phyloP scores from a whole-genome alignment of 2,113 vertebrate genomes.

The Cololabis saira region DNA sequence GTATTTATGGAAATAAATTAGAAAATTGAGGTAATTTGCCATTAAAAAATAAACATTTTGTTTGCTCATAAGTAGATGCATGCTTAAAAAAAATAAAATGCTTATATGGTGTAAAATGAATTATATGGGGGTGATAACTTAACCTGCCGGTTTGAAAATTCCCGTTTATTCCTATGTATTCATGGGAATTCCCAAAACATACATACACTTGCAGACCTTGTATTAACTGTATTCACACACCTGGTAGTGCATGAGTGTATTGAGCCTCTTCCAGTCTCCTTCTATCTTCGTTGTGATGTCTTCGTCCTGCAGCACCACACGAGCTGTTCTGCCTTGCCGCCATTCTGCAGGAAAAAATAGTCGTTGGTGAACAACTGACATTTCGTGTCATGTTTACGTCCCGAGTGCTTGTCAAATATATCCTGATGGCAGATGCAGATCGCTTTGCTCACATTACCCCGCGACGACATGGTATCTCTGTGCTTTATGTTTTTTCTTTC shows the following conservation, averaged over 20 bases:
- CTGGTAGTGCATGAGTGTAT: constrained; percentile 93
- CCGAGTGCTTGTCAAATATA: constrained; percentile 14
- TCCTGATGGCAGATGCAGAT: not conserved
- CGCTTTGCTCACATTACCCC: not conserved
- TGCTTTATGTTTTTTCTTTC: constrained; percentile 19
- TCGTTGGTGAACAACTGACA: constrained; percentile 20
- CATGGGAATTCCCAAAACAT: not conserved
- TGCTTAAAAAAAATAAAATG: no score
- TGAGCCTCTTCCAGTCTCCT: constrained; percentile 92
- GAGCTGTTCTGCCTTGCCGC: constrained; percentile 92
- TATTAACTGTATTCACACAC: constrained; percentile 64
- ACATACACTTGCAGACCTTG: not conserved
- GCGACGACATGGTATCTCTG: constrained; percentile 14
- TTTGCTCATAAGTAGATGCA: no score
- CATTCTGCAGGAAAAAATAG: constrained; percentile 82
- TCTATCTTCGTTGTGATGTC: constrained; percentile 98
- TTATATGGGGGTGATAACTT: no score
- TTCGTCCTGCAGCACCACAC: constrained; percentile 93
- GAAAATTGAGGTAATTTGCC: no score
- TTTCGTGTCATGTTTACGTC: constrained; percentile 16
- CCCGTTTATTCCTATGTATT: no score
- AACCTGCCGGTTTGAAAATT: no score
- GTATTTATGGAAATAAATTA: no score
- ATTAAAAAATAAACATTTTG: no score
- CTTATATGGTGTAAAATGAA: no score